phyloP scores from a whole-genome alignment of 2,888 invertebrate species.

The Octodonta nipae region DNA sequence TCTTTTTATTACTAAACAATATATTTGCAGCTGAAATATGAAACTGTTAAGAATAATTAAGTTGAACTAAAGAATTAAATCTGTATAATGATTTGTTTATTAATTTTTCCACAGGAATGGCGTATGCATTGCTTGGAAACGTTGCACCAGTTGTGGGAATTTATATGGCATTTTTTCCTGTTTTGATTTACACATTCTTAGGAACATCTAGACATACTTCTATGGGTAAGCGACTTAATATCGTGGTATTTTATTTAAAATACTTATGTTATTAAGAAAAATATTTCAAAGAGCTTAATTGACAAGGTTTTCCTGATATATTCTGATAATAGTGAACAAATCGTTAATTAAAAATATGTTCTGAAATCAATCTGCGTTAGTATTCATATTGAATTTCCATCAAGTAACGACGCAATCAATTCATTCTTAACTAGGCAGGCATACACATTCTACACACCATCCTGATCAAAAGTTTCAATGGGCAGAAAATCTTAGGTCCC shows the following conservation, averaged over 20 bases:
- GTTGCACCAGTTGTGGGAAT: conserved; percentile 42
- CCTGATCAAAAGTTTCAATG: too few species aligned
- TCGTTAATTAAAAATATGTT: too few species aligned
- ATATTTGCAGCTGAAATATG: conserved; percentile 11
- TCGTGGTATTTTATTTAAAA: too few species aligned
- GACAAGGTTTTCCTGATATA: not conserved
- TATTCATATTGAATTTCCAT: too few species aligned
- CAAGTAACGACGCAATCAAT: too few species aligned
- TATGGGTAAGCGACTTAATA: conserved; percentile 29
- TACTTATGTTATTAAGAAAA: conserved; percentile 4
- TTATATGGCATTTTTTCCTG: conserved; percentile 45
- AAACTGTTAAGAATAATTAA: conserved; percentile 3
- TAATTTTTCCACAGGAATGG: conserved; percentile 40
- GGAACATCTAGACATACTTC: conserved; percentile 35
- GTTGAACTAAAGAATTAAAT: not conserved
- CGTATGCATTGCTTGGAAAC: conserved; percentile 41
- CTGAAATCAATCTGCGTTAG: too few species aligned
- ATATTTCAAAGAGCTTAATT: not conserved
- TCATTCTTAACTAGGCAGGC: too few species aligned
- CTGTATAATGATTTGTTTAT: conserved; percentile 1
- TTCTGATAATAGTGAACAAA: too few species aligned
- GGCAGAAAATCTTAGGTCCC: too few species aligned
- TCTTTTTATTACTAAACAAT: not conserved
- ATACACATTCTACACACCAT: too few species aligned
- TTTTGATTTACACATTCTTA: conserved; percentile 32